Conservation (phyloP, 2,113 vertebrate species). For the Marmota flaviventris region DNA sequence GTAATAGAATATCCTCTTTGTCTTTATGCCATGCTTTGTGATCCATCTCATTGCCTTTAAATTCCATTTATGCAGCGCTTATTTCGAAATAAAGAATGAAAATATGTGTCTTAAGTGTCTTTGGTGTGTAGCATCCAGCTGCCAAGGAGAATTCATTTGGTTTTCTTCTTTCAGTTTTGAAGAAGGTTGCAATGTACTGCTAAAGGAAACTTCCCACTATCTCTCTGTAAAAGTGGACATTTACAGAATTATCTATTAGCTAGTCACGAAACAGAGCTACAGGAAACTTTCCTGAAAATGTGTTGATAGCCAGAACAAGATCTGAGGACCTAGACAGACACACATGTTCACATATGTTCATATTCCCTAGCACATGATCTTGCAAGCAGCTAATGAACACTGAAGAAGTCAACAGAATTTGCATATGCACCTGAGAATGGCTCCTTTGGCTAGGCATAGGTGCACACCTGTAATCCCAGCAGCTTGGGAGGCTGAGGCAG, state of each 20-base stretch:
- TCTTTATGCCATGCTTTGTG: background rate
- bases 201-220: background rate
- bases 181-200: background rate
- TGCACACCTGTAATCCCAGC: too few relatives aligned
- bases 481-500: too few relatives aligned
- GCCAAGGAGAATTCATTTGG: background rate
- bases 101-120: background rate
- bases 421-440: background rate
- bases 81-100: conserved; percentile 25
- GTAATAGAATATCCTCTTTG: background rate
- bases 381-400: background rate
- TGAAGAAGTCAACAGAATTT: background rate
- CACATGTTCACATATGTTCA: background rate
- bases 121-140: conserved; percentile 36
- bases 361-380: background rate
- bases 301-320: background rate
- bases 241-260: too few relatives aligned
- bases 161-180: background rate
- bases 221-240: background rate
- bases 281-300: conserved; percentile 36
- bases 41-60: conserved; percentile 33
- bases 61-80: conserved; percentile 35
- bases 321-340: background rate
- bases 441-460: background rate
- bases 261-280: background rate